These are phyloP conservation scores for Montipora capricornis DNA, from an alignment of 64 coral and sea anemone species.

Conservation along the genomic window DNA sequence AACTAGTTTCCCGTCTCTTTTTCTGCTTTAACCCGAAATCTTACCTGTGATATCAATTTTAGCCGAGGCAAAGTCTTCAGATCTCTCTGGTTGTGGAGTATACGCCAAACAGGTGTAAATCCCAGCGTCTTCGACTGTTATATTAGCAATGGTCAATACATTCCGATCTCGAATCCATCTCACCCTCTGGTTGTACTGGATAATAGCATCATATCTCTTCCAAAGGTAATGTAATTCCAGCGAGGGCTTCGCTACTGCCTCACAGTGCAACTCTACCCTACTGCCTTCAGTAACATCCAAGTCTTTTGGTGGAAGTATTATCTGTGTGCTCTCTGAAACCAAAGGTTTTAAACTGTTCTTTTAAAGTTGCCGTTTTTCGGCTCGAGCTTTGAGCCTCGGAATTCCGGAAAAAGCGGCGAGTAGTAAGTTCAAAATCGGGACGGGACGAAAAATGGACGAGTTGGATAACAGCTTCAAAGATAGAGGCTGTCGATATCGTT, in stretches of 20 bases:
- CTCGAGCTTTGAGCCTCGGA: no score
- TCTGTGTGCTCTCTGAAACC: conserved; percentile 29
- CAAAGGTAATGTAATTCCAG: conserved; percentile 58
- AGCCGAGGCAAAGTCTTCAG: conserved; percentile 52
- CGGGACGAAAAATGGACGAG: no score
- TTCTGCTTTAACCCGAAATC: neutral
- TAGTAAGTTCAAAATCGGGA: no score
- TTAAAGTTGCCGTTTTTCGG: no score
- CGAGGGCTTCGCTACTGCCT: neutral
- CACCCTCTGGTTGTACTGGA: conserved; percentile 33
- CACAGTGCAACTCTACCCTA: conserved; percentile 30
- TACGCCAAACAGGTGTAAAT: conserved; percentile 75
- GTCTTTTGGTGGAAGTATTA: neutral
- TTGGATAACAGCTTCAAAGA: no score
- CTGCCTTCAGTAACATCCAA: neutral
- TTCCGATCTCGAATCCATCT: conserved; percentile 29
- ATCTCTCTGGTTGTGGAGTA: conserved; percentile 37
- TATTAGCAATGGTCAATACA: conserved; percentile 47
- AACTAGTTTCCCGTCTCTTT: no score
- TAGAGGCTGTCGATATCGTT: no score
- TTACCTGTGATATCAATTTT: conserved; percentile 66
- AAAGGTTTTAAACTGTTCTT: neutral
- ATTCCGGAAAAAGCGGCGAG: no score
- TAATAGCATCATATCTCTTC: conserved; percentile 46
- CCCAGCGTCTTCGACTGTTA: conserved; percentile 52